phyloP scores from a whole-genome alignment of 1,140 invertebrate genomes.

The Trichonephila clavata region DNA sequence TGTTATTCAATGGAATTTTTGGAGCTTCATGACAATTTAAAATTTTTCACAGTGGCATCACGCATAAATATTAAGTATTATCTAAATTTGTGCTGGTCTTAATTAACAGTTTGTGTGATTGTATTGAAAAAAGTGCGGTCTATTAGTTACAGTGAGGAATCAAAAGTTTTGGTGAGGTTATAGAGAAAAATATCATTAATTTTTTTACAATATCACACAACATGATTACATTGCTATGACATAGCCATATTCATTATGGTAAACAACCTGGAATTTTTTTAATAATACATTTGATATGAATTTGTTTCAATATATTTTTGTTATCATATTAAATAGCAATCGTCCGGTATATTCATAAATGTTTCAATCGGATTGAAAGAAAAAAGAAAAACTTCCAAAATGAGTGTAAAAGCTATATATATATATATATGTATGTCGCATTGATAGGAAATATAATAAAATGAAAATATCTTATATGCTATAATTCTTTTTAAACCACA shows the following conservation, averaged over 20 bases:
- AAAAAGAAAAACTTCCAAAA: not conserved
- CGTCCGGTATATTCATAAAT: not conserved
- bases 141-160: constrained; percentile 34
- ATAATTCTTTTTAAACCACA: not conserved
- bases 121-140: not conserved
- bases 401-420: not conserved
- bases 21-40: not conserved
- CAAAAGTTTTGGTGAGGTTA: not conserved
- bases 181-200: constrained; percentile 38
- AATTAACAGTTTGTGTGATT: not conserved
- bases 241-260: constrained; percentile 63
- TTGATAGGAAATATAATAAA: not conserved
- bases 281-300: constrained; percentile 52
- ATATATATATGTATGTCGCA: not conserved
- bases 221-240: constrained; percentile 74
- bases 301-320: not conserved
- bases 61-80: not conserved
- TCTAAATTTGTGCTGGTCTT: too few species aligned
- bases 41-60: not conserved
- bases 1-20: not conserved
- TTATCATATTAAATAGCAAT: not conserved
- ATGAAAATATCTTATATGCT: constrained; percentile 5
- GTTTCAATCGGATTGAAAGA: not conserved
- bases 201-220: constrained; percentile 58
- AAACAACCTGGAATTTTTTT: constrained; percentile 31